Conservation (phyloP, 2,113 vertebrate genomes). For the Oncorhynchus masou region DNA sequence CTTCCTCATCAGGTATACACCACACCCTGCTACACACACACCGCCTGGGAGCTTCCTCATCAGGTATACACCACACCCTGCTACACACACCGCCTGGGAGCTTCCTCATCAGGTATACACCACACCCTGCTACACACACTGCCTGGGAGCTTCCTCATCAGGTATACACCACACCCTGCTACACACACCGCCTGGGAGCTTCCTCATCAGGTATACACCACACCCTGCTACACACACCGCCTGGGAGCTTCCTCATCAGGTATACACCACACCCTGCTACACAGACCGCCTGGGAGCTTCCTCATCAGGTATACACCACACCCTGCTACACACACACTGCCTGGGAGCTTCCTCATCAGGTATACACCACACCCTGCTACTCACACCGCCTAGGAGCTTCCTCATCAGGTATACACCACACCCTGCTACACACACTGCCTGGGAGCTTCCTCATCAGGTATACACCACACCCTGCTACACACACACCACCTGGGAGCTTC, state of each 20-base stretch:
- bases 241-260: constrained; percentile 91
- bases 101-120: constrained; percentile 87
- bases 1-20: constrained; percentile 87
- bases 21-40: constrained; percentile 69
- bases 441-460: constrained; percentile 91
- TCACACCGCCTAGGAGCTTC: constrained; percentile 82
- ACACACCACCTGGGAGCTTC: constrained; percentile 82
- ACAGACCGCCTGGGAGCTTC: constrained; percentile 82
- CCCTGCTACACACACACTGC: constrained; percentile 67
- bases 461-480: constrained; percentile 73
- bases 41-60: constrained; percentile 87
- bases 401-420: constrained; percentile 83
- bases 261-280: constrained; percentile 75
- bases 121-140: constrained; percentile 73
- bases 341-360: constrained; percentile 91
- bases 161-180: constrained; percentile 79
- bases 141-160: constrained; percentile 87
- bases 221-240: constrained; percentile 70
- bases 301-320: constrained; percentile 83
- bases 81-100: constrained; percentile 76
- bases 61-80: constrained; percentile 80
- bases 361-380: constrained; percentile 75
- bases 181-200: constrained; percentile 79
- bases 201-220: constrained; percentile 85
- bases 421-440: constrained; percentile 70